These are phyloP conservation scores for Sebastes minor DNA, from an alignment of 2,797 vertebrate species.

Conservation along the genomic window DNA sequence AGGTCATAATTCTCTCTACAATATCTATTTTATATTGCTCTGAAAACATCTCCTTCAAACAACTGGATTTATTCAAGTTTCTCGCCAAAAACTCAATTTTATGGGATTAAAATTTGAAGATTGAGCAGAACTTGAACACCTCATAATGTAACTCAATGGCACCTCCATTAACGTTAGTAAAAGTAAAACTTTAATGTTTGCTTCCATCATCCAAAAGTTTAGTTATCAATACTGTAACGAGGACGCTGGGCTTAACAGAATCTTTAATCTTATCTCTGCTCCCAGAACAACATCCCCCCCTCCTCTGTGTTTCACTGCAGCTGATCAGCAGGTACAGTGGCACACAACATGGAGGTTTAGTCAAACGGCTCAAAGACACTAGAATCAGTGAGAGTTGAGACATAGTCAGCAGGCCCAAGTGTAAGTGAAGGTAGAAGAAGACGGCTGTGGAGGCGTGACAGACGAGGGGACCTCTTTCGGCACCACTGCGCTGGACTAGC, in stretches of 20 bases:
- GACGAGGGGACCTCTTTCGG: slow-evolving; percentile 8
- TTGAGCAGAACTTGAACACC: too few relatives aligned
- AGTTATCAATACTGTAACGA: background rate
- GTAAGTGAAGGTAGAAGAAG: slow-evolving; percentile 4
- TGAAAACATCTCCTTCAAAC: too few relatives aligned
- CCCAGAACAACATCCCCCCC: background rate
- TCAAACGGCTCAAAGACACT: slow-evolving; percentile 21
- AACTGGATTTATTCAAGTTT: too few relatives aligned
- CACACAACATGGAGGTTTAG: slow-evolving; percentile 18
- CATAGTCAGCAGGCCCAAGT: background rate
- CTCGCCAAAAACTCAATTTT: too few relatives aligned
- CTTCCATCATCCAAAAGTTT: background rate
- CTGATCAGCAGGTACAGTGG: slow-evolving; percentile 12
- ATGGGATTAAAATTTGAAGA: too few relatives aligned
- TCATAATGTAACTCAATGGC: too few relatives aligned
- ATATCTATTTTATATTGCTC: too few relatives aligned
- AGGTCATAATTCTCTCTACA: too few relatives aligned
- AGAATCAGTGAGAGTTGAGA: slow-evolving; percentile 24
- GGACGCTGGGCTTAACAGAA: slow-evolving; percentile 8
- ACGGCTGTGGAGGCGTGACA: slow-evolving; percentile 32
- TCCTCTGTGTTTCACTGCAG: slow-evolving; percentile 17
- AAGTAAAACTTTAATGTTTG: background rate
- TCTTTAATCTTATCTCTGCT: slow-evolving; percentile 25
- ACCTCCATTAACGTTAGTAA: background rate
- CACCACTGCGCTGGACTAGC: slow-evolving; percentile 13